Conservation (phyloP, 2,797 vertebrate genomes). For the Rhincodon typus region DNA sequence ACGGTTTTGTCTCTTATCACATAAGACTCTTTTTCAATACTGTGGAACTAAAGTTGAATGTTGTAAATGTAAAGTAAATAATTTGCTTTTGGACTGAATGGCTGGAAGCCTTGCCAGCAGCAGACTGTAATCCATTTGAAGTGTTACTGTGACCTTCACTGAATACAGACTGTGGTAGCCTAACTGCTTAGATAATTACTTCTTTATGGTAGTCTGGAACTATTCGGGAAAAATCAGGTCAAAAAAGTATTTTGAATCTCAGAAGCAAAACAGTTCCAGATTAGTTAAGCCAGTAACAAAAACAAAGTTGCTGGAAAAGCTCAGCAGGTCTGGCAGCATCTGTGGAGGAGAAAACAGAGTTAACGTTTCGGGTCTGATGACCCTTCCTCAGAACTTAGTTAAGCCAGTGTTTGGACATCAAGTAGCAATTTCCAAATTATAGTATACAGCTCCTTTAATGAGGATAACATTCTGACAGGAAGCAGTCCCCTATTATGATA, state of each 20-base stretch:
- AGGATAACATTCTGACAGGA: neutral
- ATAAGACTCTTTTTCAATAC: neutral
- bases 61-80: neutral
- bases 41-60: neutral
- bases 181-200: neutral
- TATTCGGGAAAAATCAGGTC: neutral
- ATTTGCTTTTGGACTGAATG: neutral
- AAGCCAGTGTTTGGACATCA: neutral
- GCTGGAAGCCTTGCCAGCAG: neutral
- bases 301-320: too few species aligned
- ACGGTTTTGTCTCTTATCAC: neutral
- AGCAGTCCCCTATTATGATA: neutral
- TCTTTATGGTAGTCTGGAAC: neutral
- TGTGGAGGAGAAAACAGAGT: too few species aligned
- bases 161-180: neutral
- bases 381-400: too few species aligned
- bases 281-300: neutral
- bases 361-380: too few species aligned
- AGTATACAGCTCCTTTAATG: neutral
- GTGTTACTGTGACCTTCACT: conserved; percentile 1
- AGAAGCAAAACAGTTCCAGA: neutral
- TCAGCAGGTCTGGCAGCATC: too few species aligned
- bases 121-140: neutral
- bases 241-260: neutral
- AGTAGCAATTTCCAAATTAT: neutral